phyloP scores from a whole-genome alignment of 2,888 invertebrate species.

The Leptopilina drosophilae region DNA sequence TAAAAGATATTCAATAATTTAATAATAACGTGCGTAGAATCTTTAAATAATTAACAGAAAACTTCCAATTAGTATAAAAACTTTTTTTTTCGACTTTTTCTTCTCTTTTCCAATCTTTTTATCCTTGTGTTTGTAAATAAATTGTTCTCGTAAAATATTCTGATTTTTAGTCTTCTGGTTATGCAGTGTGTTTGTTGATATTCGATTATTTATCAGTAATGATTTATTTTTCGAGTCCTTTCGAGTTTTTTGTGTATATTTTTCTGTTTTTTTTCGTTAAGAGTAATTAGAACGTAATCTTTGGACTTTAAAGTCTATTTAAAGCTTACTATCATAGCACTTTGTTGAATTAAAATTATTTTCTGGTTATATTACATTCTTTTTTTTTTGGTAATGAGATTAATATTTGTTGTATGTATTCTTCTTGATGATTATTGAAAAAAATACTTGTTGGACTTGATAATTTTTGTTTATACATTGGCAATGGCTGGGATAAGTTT shows the following conservation, averaged over 20 bases:
- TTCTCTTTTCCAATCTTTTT: too few relatives aligned
- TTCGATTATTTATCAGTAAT: neutral
- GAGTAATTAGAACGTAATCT: slow-evolving; percentile 7
- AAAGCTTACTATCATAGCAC: slow-evolving; percentile 2
- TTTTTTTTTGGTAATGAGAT: neutral
- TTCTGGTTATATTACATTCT: neutral
- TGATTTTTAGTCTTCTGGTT: neutral
- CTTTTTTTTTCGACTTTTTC: too few relatives aligned
- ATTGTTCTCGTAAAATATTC: too few relatives aligned
- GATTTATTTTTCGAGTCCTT: neutral
- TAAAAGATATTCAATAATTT: neutral
- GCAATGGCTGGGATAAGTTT: slow-evolving; percentile 84
- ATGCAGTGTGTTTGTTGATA: neutral
- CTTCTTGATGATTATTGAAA: neutral
- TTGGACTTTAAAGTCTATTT: slow-evolving; percentile 2
- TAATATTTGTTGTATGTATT: neutral
- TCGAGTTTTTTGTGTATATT: neutral
- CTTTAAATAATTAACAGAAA: neutral
- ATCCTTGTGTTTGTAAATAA: too few relatives aligned
- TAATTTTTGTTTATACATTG: slow-evolving; percentile 75
- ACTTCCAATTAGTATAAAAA: too few relatives aligned
- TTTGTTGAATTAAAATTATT: neutral
- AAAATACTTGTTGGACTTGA: neutral
- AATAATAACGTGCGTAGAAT: slow-evolving; percentile 1
- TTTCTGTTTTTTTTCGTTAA: neutral